A percentile compares a stretch with the other conserved stretches of the same genome.
Evolutionary conservation across 2,113 vertebrate species (phyloP).

Genomic region (Odontesthes bonariensis): DNA sequence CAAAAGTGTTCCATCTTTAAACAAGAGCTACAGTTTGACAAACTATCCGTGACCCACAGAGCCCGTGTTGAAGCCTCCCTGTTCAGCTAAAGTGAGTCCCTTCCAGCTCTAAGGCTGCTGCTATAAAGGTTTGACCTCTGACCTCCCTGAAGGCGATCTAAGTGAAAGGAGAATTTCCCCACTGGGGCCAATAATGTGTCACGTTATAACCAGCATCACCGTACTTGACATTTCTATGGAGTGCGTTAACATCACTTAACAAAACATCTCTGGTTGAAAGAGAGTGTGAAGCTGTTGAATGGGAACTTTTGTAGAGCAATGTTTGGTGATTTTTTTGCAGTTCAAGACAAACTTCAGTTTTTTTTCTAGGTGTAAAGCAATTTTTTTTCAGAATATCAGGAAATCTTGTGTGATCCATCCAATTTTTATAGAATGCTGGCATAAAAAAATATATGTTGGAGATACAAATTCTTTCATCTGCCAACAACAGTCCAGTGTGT

Average conservation of each 20-base stretch:
- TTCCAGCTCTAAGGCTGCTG: constrained; percentile 39
- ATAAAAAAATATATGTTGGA: too few relatives aligned
- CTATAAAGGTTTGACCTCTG: constrained; percentile 75
- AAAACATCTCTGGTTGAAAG: neutral
- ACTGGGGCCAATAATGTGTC: constrained; percentile 71
- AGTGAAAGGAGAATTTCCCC: constrained; percentile 73
- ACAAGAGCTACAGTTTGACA: neutral
- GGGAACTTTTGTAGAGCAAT: neutral
- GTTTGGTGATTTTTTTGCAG: constrained; percentile 2
- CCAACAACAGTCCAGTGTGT: neutral
- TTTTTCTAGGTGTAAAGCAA: too few relatives aligned
- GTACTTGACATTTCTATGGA: constrained; percentile 44
- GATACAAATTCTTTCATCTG: too few relatives aligned
- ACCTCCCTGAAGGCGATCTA: constrained; percentile 65
- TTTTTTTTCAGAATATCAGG: too few relatives aligned
- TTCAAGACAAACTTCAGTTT: neutral
- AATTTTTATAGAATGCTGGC: too few relatives aligned
- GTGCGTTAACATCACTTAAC: constrained; percentile 16
- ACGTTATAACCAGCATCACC: constrained; percentile 55
- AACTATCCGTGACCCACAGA: neutral
- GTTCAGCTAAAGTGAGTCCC: constrained; percentile 32
- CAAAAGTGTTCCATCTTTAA: constrained; percentile 8
- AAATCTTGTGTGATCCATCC: too few relatives aligned
- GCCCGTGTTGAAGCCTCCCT: constrained; percentile 1
- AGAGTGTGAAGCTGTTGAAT: neutral